A percentile compares a stretch with the other conserved stretches of the same genome.
phyloP scores from a whole-genome alignment of 2,113 vertebrate species.

The Tenebrosternarchus preto region DNA sequence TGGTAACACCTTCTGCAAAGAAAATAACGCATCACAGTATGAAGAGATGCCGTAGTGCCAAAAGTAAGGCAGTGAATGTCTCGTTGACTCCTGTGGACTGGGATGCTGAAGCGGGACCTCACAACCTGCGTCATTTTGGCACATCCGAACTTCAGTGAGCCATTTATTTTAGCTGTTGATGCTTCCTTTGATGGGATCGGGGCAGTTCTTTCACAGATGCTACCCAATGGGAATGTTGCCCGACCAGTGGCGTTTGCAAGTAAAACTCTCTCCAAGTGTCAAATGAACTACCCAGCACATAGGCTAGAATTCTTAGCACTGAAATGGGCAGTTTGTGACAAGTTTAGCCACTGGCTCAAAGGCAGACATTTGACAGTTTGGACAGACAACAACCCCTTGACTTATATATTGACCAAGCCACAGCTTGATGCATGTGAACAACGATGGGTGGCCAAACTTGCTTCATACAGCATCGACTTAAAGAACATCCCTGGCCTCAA shows the following conservation, averaged over 20 bases:
- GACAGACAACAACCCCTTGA: no score
- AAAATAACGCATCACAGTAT: background rate
- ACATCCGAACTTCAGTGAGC: background rate
- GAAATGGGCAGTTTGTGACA: no score
- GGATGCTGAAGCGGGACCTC: background rate
- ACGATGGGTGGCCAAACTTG: slow-evolving; percentile 41
- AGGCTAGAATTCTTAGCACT: no score
- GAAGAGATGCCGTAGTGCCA: background rate
- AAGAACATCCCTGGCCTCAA: slow-evolving; percentile 29
- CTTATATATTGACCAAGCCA: slow-evolving; percentile 34
- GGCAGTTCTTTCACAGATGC: background rate
- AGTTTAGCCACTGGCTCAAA: no score
- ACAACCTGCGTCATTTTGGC: background rate
- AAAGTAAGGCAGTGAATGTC: no score
- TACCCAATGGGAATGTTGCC: background rate
- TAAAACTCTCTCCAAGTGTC: background rate
- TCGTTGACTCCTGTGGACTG: background rate
- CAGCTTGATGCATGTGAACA: slow-evolving; percentile 37
- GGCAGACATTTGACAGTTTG: no score
- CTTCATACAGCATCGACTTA: slow-evolving; percentile 27
- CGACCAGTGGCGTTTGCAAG: background rate
- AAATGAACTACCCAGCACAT: no score
- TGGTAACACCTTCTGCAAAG: background rate
- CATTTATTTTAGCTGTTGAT: background rate
- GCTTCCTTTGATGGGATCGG: background rate